Evolutionary conservation across 2,888 invertebrate genomes (phyloP), one percentile per base, ranked within the genome.

Genomic region (Empis livida): DNA sequence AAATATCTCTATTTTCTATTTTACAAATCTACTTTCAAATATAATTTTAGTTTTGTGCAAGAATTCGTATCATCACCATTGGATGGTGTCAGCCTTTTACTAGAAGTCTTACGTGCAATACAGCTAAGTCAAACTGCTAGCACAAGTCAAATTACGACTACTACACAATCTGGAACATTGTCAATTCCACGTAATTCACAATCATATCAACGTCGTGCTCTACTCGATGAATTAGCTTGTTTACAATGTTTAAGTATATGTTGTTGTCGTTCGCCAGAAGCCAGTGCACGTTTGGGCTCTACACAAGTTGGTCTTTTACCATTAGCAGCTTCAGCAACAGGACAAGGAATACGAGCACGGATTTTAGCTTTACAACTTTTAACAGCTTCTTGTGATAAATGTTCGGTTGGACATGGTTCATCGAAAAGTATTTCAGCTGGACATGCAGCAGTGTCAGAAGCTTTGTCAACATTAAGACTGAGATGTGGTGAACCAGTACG

Each of bases 401-500:
- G 61, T 35, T 56, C 63, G 3, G 56, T 64, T 27, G 67, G 65
- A 14, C 64, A 61, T 53, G 64, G 65, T 0, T 60, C 64, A 13
- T 64, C 65, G 42, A 68, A 67, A 50, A 57, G 59, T 42, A 76
- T 79, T 10, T 78, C 77, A 1, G 76, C 74, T 47, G 93, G 92
- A 1, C 90, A 92, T 70, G 78, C 80, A 37, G 82, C 87, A 53
- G 88, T 94, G 14, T 86, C 92, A 1, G 94, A 94, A 66, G 91
- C 94, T 0, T 77, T 94, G 54, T 89, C 92, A 0, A 90, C 92
- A 0, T 73, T 94, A 45, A 76, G 93, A 35, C 73, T 94, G 8
- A 77, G 91, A 49, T 89, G 88, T 62, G 92, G 91, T 5, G 94
- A 95, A 64, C 92, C 93, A 0, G 92, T 93, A 8, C 78, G 93